Evolutionary conservation across 2,113 vertebrate species (phyloP), one percentile per base, ranked within the genome.

Genomic region (Tonatia bakeri): DNA sequence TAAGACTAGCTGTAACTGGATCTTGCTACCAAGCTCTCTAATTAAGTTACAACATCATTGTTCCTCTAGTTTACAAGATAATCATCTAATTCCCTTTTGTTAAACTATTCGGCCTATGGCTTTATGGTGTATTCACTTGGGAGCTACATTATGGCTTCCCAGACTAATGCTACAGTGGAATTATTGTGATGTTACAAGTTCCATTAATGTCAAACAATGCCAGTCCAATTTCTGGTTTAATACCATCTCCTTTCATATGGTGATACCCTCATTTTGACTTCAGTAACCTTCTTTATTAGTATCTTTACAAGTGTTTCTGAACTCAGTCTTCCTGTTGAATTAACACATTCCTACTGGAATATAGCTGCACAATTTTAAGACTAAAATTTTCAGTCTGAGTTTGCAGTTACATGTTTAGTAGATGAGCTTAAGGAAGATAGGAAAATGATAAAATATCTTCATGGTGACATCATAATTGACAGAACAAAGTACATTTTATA

Each of bases 81-180:
- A 96, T 97, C 93, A 97, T 97, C 93, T 94, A 95, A 94, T 97
- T 98, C 83, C 86, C 83, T 94, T 97, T 97, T 97, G 89, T 96
- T 96, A 97, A 96, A 95, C 54, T 94, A 64, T 95, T 90, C 1
- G 40, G 93, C 97, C 95, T 97, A 94, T 96, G 93, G 93, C 91
- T 76, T 93, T 84, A 54, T 5, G 24, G 83, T 90, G 97, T 97
- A 97, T 97, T 97, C 96, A 79, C 95, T 97, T 93, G 93, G 94
- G 94, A 95, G 91, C 83, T 77, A 96, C 88, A 95, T 90, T 82
- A 91, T 20, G 64, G 92, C 83, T 92, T 92, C 81, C 54, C 22
- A 89, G 22, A 76, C 59, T 77, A 86, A 61, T 83, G 82, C 85
- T 72, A 67, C 76, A 80, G 17, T 87, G 87, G 36, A 94, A 91